Evolutionary conservation across 2,888 invertebrate species (phyloP).

Genomic region (Agonopterix arenella): DNA sequence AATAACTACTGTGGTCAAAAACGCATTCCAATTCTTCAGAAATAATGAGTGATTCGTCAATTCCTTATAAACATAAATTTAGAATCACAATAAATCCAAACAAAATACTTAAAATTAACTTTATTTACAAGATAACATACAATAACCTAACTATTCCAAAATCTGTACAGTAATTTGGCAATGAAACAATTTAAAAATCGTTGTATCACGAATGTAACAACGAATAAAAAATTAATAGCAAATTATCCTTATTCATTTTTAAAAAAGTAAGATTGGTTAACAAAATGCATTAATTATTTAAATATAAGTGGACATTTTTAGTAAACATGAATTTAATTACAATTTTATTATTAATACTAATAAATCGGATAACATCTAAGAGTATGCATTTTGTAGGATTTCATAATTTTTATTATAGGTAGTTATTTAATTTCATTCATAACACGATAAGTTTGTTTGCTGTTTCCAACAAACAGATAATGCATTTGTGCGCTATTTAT

Average conservation of each 20-base stretch:
- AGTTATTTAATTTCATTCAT: slow-evolving; percentile 9
- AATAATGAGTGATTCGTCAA: too few relatives aligned
- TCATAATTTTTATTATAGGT: slow-evolving; percentile 16
- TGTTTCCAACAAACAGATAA: slow-evolving; percentile 19
- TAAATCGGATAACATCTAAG: slow-evolving; percentile 31
- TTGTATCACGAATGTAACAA: slow-evolving; percentile 24
- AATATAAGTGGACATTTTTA: slow-evolving; percentile 31
- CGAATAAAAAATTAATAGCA: not conserved
- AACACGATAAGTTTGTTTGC: slow-evolving; percentile 17
- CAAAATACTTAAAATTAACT: slow-evolving; percentile 16
- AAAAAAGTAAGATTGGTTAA: slow-evolving; percentile 9
- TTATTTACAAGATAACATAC: slow-evolving; percentile 37
- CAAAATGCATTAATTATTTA: slow-evolving; percentile 4
- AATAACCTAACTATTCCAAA: slow-evolving; percentile 24
- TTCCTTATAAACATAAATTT: too few relatives aligned
- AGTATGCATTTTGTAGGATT: slow-evolving; percentile 30
- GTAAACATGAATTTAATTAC: slow-evolving; percentile 25
- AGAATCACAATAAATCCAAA: not conserved
- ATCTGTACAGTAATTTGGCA: slow-evolving; percentile 48
- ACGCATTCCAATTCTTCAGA: too few relatives aligned
- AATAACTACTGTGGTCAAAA: not conserved
- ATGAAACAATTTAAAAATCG: slow-evolving; percentile 23
- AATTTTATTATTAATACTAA: slow-evolving; percentile 15
- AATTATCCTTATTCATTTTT: not conserved
- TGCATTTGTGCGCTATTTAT: slow-evolving; percentile 53